phyloP scores from a whole-genome alignment of 2,113 vertebrate genomes.

The Leptosomus discolor region DNA sequence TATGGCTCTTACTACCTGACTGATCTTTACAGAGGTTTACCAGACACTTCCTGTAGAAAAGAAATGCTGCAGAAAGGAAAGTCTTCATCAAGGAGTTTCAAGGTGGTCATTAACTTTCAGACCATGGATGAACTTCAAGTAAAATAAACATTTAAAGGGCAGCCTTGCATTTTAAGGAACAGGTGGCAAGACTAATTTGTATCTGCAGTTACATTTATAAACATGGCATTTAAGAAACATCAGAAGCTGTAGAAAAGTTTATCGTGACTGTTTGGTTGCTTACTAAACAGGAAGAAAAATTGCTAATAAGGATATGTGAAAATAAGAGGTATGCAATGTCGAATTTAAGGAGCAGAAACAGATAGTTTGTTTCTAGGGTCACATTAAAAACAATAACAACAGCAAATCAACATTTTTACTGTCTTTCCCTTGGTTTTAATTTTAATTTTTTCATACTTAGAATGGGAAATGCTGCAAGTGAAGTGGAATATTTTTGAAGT shows the following conservation, averaged over 20 bases:
- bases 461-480: not conserved
- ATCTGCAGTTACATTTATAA: slow-evolving; percentile 43
- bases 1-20: not conserved
- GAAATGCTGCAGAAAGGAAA: not conserved
- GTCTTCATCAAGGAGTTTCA: not conserved
- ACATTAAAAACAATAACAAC: not conserved
- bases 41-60: not conserved
- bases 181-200: slow-evolving; percentile 33
- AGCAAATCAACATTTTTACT: not conserved
- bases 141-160: slow-evolving; percentile 53
- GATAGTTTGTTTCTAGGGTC: not conserved
- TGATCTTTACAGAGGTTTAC: not conserved
- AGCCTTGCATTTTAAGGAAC: slow-evolving; percentile 25
- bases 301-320: not conserved
- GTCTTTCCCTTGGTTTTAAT: not conserved
- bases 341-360: not conserved
- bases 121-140: slow-evolving; percentile 3
- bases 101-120: not conserved
- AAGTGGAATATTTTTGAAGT: not conserved
- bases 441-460: not conserved
- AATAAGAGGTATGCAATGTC: not conserved
- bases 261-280: not conserved
- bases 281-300: slow-evolving; percentile 12
- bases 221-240: slow-evolving; percentile 24
- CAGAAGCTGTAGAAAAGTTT: not conserved